Evolutionary conservation across 2,888 invertebrate genomes (phyloP).

Genomic region (Athripsodes cinereus): DNA sequence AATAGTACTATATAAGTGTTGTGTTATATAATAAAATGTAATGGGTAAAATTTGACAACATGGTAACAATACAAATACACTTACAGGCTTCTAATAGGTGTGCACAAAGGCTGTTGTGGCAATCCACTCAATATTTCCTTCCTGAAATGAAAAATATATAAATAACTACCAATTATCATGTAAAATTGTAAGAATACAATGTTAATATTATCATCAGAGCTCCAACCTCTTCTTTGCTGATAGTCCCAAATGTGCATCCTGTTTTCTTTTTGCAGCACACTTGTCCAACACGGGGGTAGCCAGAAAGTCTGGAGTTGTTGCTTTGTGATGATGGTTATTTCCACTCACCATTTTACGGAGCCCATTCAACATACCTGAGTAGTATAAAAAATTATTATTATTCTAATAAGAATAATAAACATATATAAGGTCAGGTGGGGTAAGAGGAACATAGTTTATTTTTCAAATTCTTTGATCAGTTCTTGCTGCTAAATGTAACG

Average conservation of each 20-base stretch:
- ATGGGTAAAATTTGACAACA: neutral
- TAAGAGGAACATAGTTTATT: too few species aligned
- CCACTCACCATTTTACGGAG: conserved; percentile 72
- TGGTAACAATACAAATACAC: conserved; percentile 31
- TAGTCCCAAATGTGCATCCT: conserved; percentile 51
- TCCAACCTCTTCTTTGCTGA: conserved; percentile 64
- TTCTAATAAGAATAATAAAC: too few species aligned
- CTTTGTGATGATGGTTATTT: conserved; percentile 47
- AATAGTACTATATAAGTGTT: neutral
- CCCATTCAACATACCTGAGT: conserved; percentile 67
- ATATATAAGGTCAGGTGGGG: too few species aligned
- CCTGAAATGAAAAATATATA: conserved; percentile 42
- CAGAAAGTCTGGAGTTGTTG: conserved; percentile 40
- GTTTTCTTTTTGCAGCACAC: conserved; percentile 61
- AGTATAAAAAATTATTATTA: neutral
- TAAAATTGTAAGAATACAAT: neutral
- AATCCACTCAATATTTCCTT: conserved; percentile 56
- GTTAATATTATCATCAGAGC: too few species aligned
- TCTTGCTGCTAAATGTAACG: too few species aligned
- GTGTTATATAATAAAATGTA: neutral
- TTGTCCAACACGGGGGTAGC: conserved; percentile 56
- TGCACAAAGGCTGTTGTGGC: conserved; percentile 55
- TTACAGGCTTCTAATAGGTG: conserved; percentile 56
- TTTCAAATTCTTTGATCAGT: too few species aligned
- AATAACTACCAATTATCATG: conserved; percentile 1